phyloP scores from a whole-genome alignment of 2,797 vertebrate species.

The Chelonia mydas region DNA sequence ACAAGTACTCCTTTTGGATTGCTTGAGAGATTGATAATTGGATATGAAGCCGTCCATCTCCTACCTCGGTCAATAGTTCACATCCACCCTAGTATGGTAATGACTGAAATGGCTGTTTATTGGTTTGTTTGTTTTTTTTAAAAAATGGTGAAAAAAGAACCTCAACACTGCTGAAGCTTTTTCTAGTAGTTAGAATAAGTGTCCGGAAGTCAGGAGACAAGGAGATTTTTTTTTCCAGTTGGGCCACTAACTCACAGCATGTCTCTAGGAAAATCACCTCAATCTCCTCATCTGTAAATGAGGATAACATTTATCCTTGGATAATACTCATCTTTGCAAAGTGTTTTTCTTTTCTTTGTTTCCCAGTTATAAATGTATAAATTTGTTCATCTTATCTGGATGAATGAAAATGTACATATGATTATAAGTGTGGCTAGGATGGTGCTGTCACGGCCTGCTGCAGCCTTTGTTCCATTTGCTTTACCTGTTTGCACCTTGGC shows the following conservation, averaged over 20 bases:
- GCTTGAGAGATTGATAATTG: not conserved
- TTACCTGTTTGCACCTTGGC: not conserved
- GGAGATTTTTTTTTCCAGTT: not conserved
- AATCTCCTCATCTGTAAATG: not conserved
- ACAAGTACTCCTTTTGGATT: not conserved
- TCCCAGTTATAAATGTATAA: not conserved
- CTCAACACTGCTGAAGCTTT: rapidly evolving
- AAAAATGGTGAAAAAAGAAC: not conserved
- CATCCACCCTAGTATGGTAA: not conserved
- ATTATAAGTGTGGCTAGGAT: not conserved
- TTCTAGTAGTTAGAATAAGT: not conserved
- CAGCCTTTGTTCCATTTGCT: not conserved
- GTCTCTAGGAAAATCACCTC: not conserved
- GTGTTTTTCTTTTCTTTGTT: constrained; percentile 1
- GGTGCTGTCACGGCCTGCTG: not conserved
- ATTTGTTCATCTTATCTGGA: not conserved
- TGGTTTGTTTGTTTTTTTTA: not conserved
- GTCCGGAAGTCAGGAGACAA: rapidly evolving
- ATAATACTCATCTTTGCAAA: not conserved
- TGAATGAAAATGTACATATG: not conserved
- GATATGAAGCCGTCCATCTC: not conserved
- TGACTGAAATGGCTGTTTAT: not conserved
- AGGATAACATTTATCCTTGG: not conserved
- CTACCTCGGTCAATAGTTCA: not conserved
- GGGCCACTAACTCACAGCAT: rapidly evolving